These are phyloP conservation scores for Quadroppia sp. DNA, from an alignment of 2,888 invertebrate genomes.

Conservation along the genomic window DNA sequence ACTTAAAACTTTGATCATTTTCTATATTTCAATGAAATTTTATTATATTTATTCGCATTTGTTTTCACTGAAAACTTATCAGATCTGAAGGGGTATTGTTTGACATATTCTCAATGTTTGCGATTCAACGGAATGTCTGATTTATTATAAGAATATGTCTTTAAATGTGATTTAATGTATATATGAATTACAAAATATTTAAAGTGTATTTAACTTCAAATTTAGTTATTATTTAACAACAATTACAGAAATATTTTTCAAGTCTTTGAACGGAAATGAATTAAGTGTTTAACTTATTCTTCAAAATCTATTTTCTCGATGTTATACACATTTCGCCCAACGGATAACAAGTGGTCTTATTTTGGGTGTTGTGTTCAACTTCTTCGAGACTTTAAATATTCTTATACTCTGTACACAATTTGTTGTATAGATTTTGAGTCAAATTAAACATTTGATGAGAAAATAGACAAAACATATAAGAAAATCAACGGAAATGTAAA, in stretches of 20 bases:
- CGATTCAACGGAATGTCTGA: too few species aligned
- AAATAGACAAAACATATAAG: neutral
- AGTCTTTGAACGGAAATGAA: constrained; percentile 1
- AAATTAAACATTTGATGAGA: constrained; percentile 19
- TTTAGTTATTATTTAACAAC: neutral
- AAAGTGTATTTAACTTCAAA: neutral
- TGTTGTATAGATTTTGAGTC: constrained; percentile 2
- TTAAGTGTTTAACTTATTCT: constrained; percentile 9
- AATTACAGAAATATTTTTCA: neutral
- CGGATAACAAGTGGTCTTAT: constrained; percentile 7
- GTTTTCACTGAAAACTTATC: too few species aligned
- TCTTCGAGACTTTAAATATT: constrained; percentile 5
- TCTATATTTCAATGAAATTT: too few species aligned
- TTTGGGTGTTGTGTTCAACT: constrained; percentile 8
- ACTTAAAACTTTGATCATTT: too few species aligned
- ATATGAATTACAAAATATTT: too few species aligned
- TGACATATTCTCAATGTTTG: too few species aligned
- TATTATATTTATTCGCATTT: too few species aligned
- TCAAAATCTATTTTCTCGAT: neutral
- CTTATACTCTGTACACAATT: neutral
- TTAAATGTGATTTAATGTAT: too few species aligned
- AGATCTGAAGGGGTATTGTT: too few species aligned
- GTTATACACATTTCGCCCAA: constrained; percentile 2
- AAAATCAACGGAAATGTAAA: neutral
- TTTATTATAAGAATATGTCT: too few species aligned